phyloP scores from a whole-genome alignment of 2,888 invertebrate species.

The Cantharis lateralis region DNA sequence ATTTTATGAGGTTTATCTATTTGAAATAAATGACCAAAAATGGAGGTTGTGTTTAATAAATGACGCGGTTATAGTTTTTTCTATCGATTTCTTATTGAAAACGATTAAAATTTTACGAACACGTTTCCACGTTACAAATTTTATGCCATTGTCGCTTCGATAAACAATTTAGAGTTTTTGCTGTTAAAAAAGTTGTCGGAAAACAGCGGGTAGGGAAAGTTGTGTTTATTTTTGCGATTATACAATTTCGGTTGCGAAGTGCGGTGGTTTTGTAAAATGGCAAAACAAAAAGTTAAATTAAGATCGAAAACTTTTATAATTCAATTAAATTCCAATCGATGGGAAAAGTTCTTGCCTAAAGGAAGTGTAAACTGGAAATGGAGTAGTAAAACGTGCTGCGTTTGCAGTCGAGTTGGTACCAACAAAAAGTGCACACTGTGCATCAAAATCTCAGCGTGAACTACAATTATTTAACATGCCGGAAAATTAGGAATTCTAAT shows the following conservation, averaged over 20 bases:
- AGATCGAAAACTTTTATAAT: neutral
- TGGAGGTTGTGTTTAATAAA: slow-evolving; percentile 6
- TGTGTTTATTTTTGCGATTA: neutral
- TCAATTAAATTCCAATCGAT: neutral
- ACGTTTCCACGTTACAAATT: slow-evolving; percentile 31
- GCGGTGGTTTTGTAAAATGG: neutral
- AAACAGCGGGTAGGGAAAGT: neutral
- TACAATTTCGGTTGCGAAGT: neutral
- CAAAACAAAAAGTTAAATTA: neutral
- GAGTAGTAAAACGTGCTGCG: slow-evolving; percentile 36
- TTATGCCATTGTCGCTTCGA: slow-evolving; percentile 28
- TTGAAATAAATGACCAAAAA: neutral
- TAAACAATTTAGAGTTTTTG: slow-evolving; percentile 22
- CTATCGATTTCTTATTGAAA: slow-evolving; percentile 29
- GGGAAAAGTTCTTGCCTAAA: neutral
- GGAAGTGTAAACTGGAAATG: neutral
- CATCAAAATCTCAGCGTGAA: slow-evolving; percentile 42
- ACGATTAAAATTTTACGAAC: slow-evolving; percentile 27
- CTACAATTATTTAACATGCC: slow-evolving; percentile 34
- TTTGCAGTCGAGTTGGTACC: slow-evolving; percentile 37
- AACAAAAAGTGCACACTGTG: slow-evolving; percentile 42
- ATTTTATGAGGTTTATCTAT: neutral
- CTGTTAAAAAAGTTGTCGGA: slow-evolving; percentile 5
- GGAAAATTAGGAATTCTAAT: slow-evolving; percentile 42
- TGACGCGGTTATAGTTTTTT: slow-evolving; percentile 5